Evolutionary conservation across 53 echinoderm and acorn worm genomes (phyloP).

Genomic region (Henricia sp.): DNA sequence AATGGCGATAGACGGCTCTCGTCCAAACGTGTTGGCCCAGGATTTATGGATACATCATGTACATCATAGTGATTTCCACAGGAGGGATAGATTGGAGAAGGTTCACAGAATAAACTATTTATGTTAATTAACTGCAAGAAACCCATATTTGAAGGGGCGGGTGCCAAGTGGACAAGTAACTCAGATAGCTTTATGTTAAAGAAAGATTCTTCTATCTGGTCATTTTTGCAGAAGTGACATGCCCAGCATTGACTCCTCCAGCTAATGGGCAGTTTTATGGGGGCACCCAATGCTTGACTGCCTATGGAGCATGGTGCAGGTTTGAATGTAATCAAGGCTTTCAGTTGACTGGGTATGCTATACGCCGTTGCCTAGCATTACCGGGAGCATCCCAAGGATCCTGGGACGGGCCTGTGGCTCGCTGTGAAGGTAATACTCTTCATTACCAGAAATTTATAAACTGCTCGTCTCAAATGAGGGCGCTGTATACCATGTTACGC

Average conservation of each 20-base stretch:
- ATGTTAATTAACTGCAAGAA: background rate
- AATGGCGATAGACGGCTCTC: too few species aligned
- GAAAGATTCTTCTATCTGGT: too few species aligned
- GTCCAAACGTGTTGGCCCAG: too few species aligned
- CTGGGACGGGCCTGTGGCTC: conserved; percentile 68
- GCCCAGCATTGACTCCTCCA: conserved; percentile 41
- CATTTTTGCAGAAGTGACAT: conserved; percentile 28
- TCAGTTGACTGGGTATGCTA: conserved; percentile 47
- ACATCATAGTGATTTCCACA: too few species aligned
- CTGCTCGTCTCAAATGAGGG: too few species aligned
- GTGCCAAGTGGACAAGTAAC: background rate
- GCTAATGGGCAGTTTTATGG: conserved; percentile 41
- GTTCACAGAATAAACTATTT: too few species aligned
- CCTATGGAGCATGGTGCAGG: conserved; percentile 63
- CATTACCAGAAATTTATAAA: too few species aligned
- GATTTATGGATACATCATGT: too few species aligned
- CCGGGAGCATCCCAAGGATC: conserved; percentile 51
- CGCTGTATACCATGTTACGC: too few species aligned
- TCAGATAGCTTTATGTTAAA: too few species aligned
- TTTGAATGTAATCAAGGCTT: conserved; percentile 63
- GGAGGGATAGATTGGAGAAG: too few species aligned
- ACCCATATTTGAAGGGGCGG: background rate
- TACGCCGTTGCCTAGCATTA: conserved; percentile 52
- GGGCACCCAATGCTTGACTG: conserved; percentile 15
- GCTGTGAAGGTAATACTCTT: conserved; percentile 55